Base-by-base conservation (phyloP, 2,888 invertebrate species). In the Scotopteryx bipunctaria region DNA sequence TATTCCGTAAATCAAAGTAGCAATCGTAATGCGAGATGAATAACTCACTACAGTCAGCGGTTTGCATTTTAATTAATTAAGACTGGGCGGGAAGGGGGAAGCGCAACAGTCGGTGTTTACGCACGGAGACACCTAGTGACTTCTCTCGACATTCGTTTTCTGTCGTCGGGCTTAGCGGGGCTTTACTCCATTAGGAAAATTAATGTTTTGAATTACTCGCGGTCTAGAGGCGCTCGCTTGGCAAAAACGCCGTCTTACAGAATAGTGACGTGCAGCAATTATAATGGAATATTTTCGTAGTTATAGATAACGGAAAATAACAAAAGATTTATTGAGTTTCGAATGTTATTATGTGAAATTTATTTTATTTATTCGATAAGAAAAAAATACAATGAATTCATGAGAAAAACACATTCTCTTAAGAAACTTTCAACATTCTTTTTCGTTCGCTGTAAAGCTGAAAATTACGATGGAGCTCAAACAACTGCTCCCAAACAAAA, bases 131-230 rank as follows among this genome's bases (percentile, higher is more conserved):
- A 84, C 81, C 81, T 81, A 70, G 75, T 66, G 76, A 71, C 73
- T 72, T 65, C 66, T 58, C 56, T 62, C 66, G 65, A 66, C 73
- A 72, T 71, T 76, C 69, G 72, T 76, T 75, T 75, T 75, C 78
- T 78, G 81, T 80, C 81, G 75, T 75, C 73, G 70, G 66, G 81
- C 81, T 85, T 77, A 80, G 78, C 76, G 70, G 68, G 78, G 78
- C 78, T 83, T 88, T 83, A 86, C 78, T 88, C 89, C 91, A 91
- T 91, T 91, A 91, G 80, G 84, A 85, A 90, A 91, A 91, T 91
- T 89, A 91, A 90, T 91, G 90, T 89, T 89, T 88, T 80, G 86
- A 88, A 86, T 88, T 86, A 88, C 81, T 56, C 71, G 70, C 72
- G 63, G 60, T 63, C 58, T 58, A 42, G 57, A 55, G 55, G 43